Conservation (phyloP, 2,888 invertebrate species). For the Pasiphila rectangulata region DNA sequence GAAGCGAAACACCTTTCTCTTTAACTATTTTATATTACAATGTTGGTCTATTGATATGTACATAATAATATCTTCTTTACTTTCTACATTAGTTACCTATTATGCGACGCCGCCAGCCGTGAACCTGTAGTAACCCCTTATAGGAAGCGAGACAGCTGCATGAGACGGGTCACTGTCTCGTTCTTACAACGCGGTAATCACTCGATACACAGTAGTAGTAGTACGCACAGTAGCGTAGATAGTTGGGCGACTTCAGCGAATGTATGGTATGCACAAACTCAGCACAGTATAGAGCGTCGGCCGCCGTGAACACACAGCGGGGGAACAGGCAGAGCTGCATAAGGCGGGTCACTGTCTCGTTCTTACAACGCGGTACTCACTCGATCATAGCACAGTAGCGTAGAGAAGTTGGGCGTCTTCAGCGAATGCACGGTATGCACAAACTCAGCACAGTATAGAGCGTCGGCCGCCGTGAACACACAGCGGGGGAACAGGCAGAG, state of each 20-base stretch:
- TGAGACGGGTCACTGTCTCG: conserved; percentile 97
- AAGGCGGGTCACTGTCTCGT: conserved; percentile 97
- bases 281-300: conserved; percentile 98
- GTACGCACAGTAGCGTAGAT: conserved; percentile 97
- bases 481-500: conserved; percentile 98
- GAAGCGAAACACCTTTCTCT: too few relatives aligned
- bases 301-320: conserved; percentile 96
- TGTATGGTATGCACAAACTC: conserved; percentile 98
- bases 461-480: conserved; percentile 97
- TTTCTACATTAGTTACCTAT: too few relatives aligned
- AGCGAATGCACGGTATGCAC: conserved; percentile 96
- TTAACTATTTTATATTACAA: too few relatives aligned
- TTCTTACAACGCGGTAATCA: too few relatives aligned
- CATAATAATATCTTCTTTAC: too few relatives aligned
- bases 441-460: conserved; percentile 98
- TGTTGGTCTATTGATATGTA: too few relatives aligned
- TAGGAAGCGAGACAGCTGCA: conserved; percentile 98
- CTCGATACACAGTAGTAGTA: too few relatives aligned
- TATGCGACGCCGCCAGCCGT: conserved; percentile 97
- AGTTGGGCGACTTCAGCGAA: conserved; percentile 95
- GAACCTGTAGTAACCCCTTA: conserved; percentile 97
- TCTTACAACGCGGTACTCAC: too few relatives aligned
- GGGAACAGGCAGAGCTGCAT: conserved; percentile 98
- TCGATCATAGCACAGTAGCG: conserved; percentile 97
- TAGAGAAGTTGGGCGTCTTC: conserved; percentile 97